Conservation (phyloP, 2,888 invertebrate species). For the Microplitis manilae region DNA sequence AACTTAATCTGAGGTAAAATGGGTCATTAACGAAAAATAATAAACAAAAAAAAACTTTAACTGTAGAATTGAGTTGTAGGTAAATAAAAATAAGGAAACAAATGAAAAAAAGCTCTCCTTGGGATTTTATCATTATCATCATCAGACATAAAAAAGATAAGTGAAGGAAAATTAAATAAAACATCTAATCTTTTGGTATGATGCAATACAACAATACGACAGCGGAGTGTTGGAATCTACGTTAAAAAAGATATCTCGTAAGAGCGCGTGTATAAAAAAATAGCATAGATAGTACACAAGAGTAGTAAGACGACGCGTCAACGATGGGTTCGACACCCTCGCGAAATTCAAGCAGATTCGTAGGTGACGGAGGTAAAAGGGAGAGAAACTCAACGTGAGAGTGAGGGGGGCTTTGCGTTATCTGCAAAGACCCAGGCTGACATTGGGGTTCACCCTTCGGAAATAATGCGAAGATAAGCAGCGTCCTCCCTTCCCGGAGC, state of each 20-base stretch:
- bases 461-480: constrained; percentile 70
- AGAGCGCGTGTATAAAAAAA: constrained; percentile 9
- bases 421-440: constrained; percentile 69
- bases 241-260: constrained; percentile 8
- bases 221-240: constrained; percentile 1
- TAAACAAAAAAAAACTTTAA: too few species aligned
- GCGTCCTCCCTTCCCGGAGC: constrained; percentile 56
- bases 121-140: background rate
- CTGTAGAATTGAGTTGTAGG: too few species aligned
- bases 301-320: constrained; percentile 31
- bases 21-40: too few species aligned
- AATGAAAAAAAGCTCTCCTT: background rate
- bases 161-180: background rate
- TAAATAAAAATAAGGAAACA: background rate
- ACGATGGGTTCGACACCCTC: constrained; percentile 43
- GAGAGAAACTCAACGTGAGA: constrained; percentile 18
- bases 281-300: constrained; percentile 8
- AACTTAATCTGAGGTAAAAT: too few species aligned
- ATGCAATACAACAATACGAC: constrained; percentile 22
- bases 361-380: constrained; percentile 20
- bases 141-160: constrained; percentile 16
- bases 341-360: constrained; percentile 12
- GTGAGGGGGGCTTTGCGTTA: constrained; percentile 59
- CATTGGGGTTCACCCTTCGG: constrained; percentile 68
- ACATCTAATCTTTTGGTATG: background rate